Conservation (phyloP, 2,113 vertebrate genomes). For the Onychostoma macrolepis region DNA sequence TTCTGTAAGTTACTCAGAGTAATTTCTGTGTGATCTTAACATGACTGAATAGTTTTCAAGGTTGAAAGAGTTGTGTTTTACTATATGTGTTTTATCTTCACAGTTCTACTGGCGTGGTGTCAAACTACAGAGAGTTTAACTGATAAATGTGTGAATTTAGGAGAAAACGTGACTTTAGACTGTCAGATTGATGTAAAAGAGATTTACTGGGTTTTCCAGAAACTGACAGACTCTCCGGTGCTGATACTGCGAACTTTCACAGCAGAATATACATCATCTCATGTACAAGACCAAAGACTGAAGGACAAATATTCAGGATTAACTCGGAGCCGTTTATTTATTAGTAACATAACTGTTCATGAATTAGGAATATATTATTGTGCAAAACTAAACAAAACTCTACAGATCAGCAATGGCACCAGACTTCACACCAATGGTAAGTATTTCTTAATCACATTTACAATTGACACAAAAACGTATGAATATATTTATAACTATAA, state of each 20-base stretch:
- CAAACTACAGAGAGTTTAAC: conserved; percentile 12
- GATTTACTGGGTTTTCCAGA: conserved; percentile 29
- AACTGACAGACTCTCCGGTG: neutral
- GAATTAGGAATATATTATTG: conserved; percentile 40
- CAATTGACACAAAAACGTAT: neutral
- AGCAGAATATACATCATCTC: accelerated
- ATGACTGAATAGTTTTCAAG: neutral
- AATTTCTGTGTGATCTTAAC: neutral
- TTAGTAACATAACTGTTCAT: conserved; percentile 15
- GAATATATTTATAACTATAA: neutral
- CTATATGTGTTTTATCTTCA: neutral
- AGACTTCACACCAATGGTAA: conserved; percentile 37
- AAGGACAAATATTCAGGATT: conserved; percentile 2
- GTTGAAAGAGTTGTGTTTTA: neutral
- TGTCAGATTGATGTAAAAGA: conserved; percentile 12
- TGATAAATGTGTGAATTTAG: conserved; percentile 37
- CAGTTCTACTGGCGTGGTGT: conserved; percentile 33
- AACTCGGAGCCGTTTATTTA: conserved; percentile 11
- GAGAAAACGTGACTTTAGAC: conserved; percentile 37
- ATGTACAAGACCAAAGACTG: neutral
- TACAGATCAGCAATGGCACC: neutral
- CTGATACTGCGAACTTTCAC: neutral
- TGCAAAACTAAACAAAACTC: accelerated
- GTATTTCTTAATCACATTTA: neutral
- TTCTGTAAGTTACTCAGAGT: neutral